These are phyloP conservation scores for Caprella mutica DNA, from an alignment of 2,888 invertebrate genomes.

Conservation along the genomic window DNA sequence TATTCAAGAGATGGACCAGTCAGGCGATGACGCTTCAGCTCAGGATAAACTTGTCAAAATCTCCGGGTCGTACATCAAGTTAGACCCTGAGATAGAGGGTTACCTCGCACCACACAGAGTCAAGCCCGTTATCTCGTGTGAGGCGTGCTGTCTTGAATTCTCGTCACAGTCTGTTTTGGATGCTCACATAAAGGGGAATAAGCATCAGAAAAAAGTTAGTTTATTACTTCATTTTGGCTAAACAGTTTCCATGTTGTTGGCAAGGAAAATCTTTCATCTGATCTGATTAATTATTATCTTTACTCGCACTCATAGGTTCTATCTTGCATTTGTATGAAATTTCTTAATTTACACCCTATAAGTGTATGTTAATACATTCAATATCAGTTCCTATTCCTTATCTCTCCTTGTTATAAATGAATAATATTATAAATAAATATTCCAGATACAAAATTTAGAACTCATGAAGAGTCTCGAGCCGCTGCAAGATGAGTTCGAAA, in stretches of 20 bases:
- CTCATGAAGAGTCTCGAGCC: conserved; percentile 26
- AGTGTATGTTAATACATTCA: not conserved
- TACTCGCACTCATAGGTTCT: not conserved
- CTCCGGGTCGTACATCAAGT: too few species aligned
- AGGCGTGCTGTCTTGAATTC: conserved; percentile 44
- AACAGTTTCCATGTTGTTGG: too few species aligned
- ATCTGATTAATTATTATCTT: not conserved
- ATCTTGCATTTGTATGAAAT: not conserved
- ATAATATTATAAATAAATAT: not conserved
- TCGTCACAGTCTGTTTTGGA: conserved; percentile 45
- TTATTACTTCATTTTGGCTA: not conserved
- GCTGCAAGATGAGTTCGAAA: conserved; percentile 27
- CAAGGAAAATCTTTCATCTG: not conserved
- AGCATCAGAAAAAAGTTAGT: conserved; percentile 39
- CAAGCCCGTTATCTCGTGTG: too few species aligned
- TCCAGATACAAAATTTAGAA: conserved; percentile 29
- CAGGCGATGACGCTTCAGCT: too few species aligned
- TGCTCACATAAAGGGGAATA: conserved; percentile 42
- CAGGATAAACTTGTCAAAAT: too few species aligned
- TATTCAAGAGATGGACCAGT: too few species aligned
- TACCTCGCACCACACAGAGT: too few species aligned
- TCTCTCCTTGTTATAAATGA: not conserved
- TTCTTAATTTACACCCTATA: not conserved
- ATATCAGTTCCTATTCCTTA: not conserved
- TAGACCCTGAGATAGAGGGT: too few species aligned